phyloP scores from a whole-genome alignment of 2,888 invertebrate genomes.

The Orgyia antiqua region DNA sequence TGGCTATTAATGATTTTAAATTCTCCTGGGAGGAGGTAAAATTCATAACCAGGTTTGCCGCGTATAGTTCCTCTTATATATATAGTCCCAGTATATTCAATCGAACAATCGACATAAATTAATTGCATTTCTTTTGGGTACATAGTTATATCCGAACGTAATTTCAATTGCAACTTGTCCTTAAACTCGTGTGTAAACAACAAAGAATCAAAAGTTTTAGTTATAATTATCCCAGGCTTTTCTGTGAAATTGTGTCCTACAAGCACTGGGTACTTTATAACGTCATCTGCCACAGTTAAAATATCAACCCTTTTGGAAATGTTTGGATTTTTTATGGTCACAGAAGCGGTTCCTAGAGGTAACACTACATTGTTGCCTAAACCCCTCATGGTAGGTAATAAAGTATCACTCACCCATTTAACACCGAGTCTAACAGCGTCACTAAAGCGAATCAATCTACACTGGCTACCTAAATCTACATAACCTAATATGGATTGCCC shows the following conservation, averaged over 20 bases:
- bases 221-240: neutral
- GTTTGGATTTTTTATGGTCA: too few relatives aligned
- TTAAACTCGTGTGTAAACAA: neutral
- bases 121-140: neutral
- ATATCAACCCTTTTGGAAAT: too few relatives aligned
- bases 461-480: slow-evolving; percentile 10
- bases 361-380: slow-evolving; percentile 5
- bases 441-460: slow-evolving; percentile 4
- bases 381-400: slow-evolving; percentile 6
- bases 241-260: neutral
- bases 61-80: neutral
- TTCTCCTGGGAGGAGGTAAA: neutral
- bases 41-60: neutral
- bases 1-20: neutral
- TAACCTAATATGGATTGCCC: neutral
- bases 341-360: too few relatives aligned
- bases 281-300: neutral
- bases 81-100: neutral
- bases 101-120: too few relatives aligned
- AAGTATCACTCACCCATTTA: neutral
- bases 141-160: neutral
- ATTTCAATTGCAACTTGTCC: neutral
- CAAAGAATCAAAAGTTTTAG: neutral
- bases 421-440: slow-evolving; percentile 1
- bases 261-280: neutral